Base-by-base conservation (phyloP, 2,797 vertebrate species). In the Mus minutoides region DNA sequence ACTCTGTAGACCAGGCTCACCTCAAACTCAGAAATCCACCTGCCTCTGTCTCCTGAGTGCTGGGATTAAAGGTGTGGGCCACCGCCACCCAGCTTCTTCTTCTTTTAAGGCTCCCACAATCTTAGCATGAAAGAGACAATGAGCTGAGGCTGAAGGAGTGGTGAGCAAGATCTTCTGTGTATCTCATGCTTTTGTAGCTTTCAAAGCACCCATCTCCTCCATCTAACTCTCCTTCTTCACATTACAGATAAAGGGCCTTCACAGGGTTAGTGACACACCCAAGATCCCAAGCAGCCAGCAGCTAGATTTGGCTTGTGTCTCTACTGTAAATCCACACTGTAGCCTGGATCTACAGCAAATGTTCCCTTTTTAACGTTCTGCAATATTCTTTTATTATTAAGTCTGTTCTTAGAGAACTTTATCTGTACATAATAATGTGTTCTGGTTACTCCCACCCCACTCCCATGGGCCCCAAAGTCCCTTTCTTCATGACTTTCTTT, bases 201-300 rank as follows among this genome's bases (percentile, higher is more conserved):
- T 78, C 60, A 92, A 58, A 78, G 34, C n/a, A 58, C 49, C 85
- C 78, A 64, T 13, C 83, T 91, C 83, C 19, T 56, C 77, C 37
- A 60, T 58, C 96, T 82, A 75, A 80, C 93, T 94, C 26, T 87
- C 87, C n/a, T 34, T 69, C 24, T 40, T n/a, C 75, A 21, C 43
- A 64, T 82, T 88, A 83, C 16, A 88, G 67, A 83, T 31, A n/a
- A 52, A 76, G 87, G 52, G 69, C 46, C 56, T 52, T 19, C 58
- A 56, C 17, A 93, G 19, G n/a, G 64, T 91, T 78, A 79, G 75
- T 67, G 78, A 92, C 54, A 86, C 60, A 43, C 21, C 21, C 21
- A n/a, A 93, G 75, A 89, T 77, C 29, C 87, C 52, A 95, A 85
- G 82, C 12, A 91, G 43, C 19, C 67, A 78, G 60, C 34, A 78